Evolutionary conservation across 92 coral and sea anemone genomes (phyloP).

Genomic region (Porites evermanni): DNA sequence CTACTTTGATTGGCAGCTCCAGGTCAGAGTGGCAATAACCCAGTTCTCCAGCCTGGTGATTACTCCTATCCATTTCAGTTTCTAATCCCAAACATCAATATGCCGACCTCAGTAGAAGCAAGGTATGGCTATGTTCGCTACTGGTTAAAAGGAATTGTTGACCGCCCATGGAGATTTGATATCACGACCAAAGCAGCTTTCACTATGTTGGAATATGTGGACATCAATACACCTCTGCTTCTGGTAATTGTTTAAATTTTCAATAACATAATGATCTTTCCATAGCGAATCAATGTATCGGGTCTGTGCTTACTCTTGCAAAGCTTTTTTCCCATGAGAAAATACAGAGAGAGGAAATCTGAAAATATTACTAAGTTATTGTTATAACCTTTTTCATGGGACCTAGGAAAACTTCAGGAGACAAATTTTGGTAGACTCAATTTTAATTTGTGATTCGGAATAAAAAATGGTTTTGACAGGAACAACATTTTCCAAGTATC

Average conservation of each 20-base stretch:
- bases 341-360: no score
- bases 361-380: no score
- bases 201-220: slow-evolving; percentile 86
- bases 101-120: slow-evolving; percentile 93
- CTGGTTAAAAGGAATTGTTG: slow-evolving; percentile 89
- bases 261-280: not conserved
- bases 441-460: no score
- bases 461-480: no score
- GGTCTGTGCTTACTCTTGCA: no score
- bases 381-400: no score
- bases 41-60: slow-evolving; percentile 84
- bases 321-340: no score
- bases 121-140: slow-evolving; percentile 85
- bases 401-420: no score
- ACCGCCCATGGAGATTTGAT: slow-evolving; percentile 98
- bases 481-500: no score
- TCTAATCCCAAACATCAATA: slow-evolving; percentile 77
- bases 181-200: slow-evolving; percentile 86
- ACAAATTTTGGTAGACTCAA: no score
- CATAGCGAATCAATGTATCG: not conserved
- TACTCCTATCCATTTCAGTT: slow-evolving; percentile 88
- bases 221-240: slow-evolving; percentile 75
- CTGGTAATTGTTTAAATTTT: slow-evolving; percentile 60
- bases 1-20: slow-evolving; percentile 57
- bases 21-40: slow-evolving; percentile 80